A percentile compares a stretch with the other conserved stretches of the same genome.
Conservation (phyloP, 2,113 vertebrate species). For the Rhagologus leucostigma region DNA sequence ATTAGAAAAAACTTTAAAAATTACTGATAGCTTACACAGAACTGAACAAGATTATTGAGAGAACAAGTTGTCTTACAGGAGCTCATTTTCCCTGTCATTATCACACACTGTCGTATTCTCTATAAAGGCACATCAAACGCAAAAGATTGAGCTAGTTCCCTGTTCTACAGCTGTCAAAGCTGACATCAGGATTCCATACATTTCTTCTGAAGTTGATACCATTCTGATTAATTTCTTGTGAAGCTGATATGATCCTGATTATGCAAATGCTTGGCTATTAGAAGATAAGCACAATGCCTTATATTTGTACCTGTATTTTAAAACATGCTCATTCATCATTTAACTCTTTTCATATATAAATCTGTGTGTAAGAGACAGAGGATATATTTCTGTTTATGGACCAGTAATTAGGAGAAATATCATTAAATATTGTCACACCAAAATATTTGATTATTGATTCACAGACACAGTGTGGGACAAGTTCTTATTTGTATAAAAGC, state of each 20-base stretch:
- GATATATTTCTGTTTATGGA: background rate
- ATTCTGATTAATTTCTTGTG: background rate
- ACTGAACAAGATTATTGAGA: background rate
- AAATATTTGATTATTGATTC: background rate
- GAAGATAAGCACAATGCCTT: background rate
- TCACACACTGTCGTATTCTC: background rate
- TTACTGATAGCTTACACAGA: background rate
- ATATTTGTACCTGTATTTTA: background rate
- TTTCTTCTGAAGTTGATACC: background rate
- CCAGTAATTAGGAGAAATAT: background rate
- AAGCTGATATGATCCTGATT: background rate
- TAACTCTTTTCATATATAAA: background rate
- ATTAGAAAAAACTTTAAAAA: background rate
- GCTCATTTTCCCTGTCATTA: background rate
- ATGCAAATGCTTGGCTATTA: background rate
- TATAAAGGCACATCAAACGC: background rate
- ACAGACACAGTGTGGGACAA: background rate
- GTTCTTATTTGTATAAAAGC: background rate
- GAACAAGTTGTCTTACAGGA: background rate
- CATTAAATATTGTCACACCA: background rate
- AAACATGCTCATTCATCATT: background rate
- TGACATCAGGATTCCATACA: background rate
- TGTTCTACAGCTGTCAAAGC: background rate
- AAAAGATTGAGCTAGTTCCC: background rate
- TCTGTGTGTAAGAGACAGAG: background rate